A percentile compares a stretch with the other conserved stretches of the same genome.
phyloP scores from a whole-genome alignment of 2,888 invertebrate genomes.

The Mactromeris polynyma region DNA sequence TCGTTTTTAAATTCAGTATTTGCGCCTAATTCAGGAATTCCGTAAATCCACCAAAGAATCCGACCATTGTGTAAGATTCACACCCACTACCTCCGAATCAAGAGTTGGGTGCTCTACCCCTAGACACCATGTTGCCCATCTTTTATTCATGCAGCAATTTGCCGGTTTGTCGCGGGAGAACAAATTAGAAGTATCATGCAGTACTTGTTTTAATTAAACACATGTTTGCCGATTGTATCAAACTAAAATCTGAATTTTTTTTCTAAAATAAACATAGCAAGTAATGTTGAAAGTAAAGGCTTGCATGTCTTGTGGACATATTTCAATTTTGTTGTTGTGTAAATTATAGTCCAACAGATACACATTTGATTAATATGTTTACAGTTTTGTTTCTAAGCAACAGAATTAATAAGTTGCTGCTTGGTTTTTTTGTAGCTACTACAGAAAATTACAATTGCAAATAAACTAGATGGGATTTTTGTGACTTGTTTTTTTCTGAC shows the following conservation, averaged over 20 bases:
- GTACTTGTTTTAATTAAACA: no score
- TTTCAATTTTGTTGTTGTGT: background rate
- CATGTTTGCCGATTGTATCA: no score
- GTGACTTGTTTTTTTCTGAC: background rate
- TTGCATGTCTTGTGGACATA: background rate
- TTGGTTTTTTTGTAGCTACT: background rate
- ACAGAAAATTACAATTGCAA: background rate
- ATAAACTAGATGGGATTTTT: background rate
- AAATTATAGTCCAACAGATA: background rate
- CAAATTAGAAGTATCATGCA: no score
- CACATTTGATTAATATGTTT: background rate
- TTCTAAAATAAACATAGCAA: background rate
- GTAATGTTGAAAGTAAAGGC: background rate
- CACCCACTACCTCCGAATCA: no score
- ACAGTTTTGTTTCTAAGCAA: background rate
- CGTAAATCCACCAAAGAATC: no score
- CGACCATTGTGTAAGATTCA: no score
- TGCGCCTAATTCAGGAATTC: no score
- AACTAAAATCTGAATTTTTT: background rate
- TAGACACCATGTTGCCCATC: no score
- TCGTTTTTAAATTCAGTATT: no score
- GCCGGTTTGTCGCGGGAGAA: no score
- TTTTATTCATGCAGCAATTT: no score
- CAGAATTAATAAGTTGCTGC: background rate
- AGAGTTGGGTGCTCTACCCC: no score